Percentiles rank a stretch among this genome's conserved stretches.
phyloP scores from a whole-genome alignment of 2,888 invertebrate genomes.

The Trachelus stipa region DNA sequence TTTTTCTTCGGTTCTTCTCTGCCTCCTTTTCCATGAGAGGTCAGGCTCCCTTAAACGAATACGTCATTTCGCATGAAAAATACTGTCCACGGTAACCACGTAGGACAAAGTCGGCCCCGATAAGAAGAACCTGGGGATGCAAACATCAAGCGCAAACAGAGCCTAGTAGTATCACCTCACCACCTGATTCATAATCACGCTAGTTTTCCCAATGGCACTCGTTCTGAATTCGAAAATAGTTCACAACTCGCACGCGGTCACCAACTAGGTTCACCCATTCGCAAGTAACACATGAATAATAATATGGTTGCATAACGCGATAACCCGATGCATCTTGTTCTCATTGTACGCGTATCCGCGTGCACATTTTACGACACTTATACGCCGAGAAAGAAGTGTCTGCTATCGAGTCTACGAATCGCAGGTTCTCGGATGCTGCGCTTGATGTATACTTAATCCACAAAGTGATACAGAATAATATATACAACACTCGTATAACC shows the following conservation, averaged over 20 bases:
- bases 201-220: background rate
- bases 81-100: background rate
- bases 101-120: background rate
- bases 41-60: background rate
- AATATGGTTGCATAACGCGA: background rate
- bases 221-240: background rate
- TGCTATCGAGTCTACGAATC: background rate
- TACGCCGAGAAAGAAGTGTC: background rate
- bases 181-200: background rate
- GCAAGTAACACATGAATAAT: background rate
- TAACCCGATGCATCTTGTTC: background rate
- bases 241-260: background rate
- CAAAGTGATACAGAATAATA: background rate
- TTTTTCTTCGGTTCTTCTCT: background rate
- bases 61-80: background rate
- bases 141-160: background rate
- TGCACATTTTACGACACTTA: background rate
- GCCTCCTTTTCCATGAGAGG: background rate
- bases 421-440: background rate
- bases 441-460: background rate
- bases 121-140: background rate
- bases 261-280: background rate
- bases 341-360: background rate
- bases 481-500: background rate
- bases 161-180: background rate